Percentiles rank a stretch among this genome's conserved stretches.
Evolutionary conservation across 35 echinoderm and acorn worm species (phyloP).

Genomic region (Stichopus chloronotus): DNA sequence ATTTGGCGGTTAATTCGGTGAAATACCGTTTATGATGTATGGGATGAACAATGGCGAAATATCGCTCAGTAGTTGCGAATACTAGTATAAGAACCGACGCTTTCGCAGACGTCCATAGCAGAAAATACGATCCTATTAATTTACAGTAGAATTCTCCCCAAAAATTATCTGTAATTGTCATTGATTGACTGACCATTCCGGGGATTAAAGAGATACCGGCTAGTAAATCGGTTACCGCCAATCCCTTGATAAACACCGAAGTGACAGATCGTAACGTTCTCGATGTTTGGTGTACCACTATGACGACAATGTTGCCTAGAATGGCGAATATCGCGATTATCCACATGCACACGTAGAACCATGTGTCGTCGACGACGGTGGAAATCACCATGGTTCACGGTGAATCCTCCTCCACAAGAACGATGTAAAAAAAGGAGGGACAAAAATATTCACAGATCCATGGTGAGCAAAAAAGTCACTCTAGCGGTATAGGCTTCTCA

Average conservation of each 20-base stretch:
- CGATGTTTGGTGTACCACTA: constrained; percentile 52
- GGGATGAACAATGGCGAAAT: constrained; percentile 73
- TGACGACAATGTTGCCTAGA: constrained; percentile 67
- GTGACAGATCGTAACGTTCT: constrained; percentile 60
- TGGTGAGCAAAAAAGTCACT: no score
- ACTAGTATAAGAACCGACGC: constrained; percentile 73
- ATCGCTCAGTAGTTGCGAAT: constrained; percentile 64
- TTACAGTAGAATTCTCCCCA: constrained; percentile 68
- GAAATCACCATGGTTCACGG: constrained; percentile 12
- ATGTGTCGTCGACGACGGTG: constrained; percentile 19
- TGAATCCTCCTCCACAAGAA: background rate
- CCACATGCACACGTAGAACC: constrained; percentile 31
- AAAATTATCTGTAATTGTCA: constrained; percentile 14
- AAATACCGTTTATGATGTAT: constrained; percentile 66
- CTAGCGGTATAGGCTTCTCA: no score
- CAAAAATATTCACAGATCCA: no score
- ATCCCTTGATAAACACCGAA: constrained; percentile 61
- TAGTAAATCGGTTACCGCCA: constrained; percentile 69
- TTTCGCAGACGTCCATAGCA: constrained; percentile 70
- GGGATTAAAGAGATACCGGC: constrained; percentile 57
- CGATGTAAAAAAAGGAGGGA: background rate
- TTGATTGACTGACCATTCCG: background rate
- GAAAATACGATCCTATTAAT: constrained; percentile 52
- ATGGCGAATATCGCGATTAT: constrained; percentile 66
- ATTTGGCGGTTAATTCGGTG: constrained; percentile 37